Evolutionary conservation across 2,113 vertebrate genomes (phyloP), one percentile per base, ranked within the genome.

Genomic region (Rostratula benghalensis): DNA sequence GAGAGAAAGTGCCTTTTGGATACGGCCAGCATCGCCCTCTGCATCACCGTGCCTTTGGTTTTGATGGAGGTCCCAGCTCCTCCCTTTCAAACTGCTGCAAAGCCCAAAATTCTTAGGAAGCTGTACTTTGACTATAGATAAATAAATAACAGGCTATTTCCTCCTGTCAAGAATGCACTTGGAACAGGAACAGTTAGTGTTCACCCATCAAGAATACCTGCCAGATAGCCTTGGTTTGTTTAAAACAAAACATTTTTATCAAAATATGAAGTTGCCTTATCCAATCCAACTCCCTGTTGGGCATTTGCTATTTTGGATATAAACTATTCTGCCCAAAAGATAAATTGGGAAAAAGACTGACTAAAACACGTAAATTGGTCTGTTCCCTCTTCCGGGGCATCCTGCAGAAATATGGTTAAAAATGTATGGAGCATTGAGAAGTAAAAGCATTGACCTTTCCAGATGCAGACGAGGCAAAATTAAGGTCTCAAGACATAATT

Each of bases 91-190:
- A 94, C 63, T 48, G 35, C 18, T 83, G n/a, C 51, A 67, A 73
- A 92, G 45, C 11, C 35, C 56, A 70, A 71, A 45, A 71, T 45
- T 54, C 28, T 83, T 86, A 41, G 33, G 54, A 27, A 69, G 74
- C 43, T 88, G 28, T 77, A 48, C 37, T 86, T 94, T 77, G 46
- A 43, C 67, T 70, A 50, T 18, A 88, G 88, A 56, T 43, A 86
- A 37, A 37, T 74, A 80, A 95, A 73, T 82, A 91, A 76, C n/a
- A 85, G 84, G n/a, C 19, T 83, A 37, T 74, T 96, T 93, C 35
- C 41, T 78, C 83, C 68, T 81, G 30, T 60, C 85, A 90, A 64
- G 69, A 51, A 51, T 78, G 43, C 15, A 37, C 93, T 56, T 94
- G 48, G 54, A 93, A 73, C n/a, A 61, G 46, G 30, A 75, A n/a